Evolutionary conservation across 2,888 invertebrate genomes (phyloP), one percentile per base, ranked within the genome.

Genomic region (Metacarcinus magister): DNA sequence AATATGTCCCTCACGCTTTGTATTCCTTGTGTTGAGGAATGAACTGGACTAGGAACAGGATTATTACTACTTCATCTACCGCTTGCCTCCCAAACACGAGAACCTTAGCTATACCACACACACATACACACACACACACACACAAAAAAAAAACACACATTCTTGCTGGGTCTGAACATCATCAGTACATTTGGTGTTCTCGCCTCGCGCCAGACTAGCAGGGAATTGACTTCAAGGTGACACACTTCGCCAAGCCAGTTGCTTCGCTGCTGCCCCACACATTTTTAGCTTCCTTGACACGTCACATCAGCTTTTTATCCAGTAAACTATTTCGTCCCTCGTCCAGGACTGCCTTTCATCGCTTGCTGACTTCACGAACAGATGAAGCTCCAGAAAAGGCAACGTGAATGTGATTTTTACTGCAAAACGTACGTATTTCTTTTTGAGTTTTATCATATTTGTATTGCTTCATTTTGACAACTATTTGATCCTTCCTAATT

Each of bases 291-390:
- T 87, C 10, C 87, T 87, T 32, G 87, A 32, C 87, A 39, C 39
- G 87, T 87, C 87, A 87, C 87, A 87, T 87, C 87, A 87, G 87
- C 4, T 87, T 87, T 87, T 87, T 87, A 87, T 87, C 39, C 13
- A 87, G 87, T 87, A 87, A 87, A 87, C 39, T 32, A 32, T 87
- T 87, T 87, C 32, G 10, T 32, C 87, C 87, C 32, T 87, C 32
- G 87, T 39, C 13, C 87, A 16, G 87, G 87, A 16, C 87, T 39
- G 87, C 87, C 87, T 87, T 87, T 87, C 87, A 87, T 39, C 87
- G 39, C 87, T 87, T 32, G 87, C 39, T 39, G 39, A 87, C 87
- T 87, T 39, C 87, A 87, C 32, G 39, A 87, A 87, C 87, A 87
- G 32, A 87, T 87, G 87, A 87, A 87, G 32, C 39, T 39, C 87